Evolutionary conservation across 2,797 vertebrate species (phyloP).

Genomic region (Tinamus major): DNA sequence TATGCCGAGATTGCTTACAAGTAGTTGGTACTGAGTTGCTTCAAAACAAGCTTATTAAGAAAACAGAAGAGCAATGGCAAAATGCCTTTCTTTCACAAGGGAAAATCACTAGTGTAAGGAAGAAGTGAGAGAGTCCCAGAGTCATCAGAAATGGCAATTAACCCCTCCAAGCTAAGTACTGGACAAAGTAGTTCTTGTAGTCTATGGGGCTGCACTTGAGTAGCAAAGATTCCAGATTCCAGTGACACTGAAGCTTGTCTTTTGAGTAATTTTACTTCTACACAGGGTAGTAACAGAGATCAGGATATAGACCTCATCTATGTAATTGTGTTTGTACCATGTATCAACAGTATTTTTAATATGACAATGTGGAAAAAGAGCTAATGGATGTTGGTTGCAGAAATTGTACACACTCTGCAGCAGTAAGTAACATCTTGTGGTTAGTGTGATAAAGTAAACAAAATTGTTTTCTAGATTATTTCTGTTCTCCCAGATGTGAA

Average conservation of each 20-base stretch:
- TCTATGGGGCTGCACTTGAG: background rate
- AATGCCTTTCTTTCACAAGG: background rate
- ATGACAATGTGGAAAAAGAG: background rate
- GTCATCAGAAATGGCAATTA: background rate
- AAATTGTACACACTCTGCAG: background rate
- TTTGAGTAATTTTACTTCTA: constrained; percentile 10
- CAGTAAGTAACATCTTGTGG: constrained; percentile 8
- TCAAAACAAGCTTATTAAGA: background rate
- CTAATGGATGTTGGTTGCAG: background rate
- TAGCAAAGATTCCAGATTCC: too few species aligned
- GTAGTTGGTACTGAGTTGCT: background rate
- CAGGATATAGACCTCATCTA: background rate
- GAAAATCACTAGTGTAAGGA: background rate
- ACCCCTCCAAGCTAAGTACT: background rate
- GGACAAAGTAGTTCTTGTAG: background rate
- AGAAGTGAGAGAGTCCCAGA: background rate
- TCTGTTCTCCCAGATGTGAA: background rate
- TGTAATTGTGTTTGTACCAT: constrained; percentile 3
- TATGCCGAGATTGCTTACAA: background rate
- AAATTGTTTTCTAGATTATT: background rate
- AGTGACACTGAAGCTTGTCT: background rate
- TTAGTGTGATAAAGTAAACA: constrained; percentile 50
- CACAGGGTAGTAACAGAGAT: background rate
- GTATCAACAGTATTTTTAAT: constrained; percentile 6
- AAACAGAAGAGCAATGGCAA: background rate